Conservation (phyloP, 2,888 invertebrate species). For the Alloscopus bannaensis region DNA sequence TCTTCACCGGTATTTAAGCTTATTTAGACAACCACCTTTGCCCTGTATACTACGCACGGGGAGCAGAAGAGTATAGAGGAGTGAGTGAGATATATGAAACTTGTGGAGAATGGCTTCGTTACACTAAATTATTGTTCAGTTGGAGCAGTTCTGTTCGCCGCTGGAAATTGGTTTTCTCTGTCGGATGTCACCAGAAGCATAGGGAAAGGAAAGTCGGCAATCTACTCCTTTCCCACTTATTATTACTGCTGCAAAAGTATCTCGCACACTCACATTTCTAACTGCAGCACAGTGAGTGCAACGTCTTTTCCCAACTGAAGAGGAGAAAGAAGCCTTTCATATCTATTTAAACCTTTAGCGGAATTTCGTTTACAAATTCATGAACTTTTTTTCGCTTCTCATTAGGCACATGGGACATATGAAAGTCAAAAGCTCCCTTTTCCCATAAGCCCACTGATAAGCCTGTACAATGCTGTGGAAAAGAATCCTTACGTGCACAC, state of each 20-base stretch:
- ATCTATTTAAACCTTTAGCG: background rate
- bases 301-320: background rate
- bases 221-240: constrained; percentile 12
- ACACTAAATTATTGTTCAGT: constrained; percentile 47
- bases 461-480: too few relatives aligned
- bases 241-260: background rate
- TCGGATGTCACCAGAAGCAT: constrained; percentile 47
- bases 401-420: constrained; percentile 21
- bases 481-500: too few relatives aligned
- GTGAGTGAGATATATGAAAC: constrained; percentile 13
- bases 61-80: too few relatives aligned
- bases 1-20: background rate
- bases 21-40: background rate
- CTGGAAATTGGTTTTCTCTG: constrained; percentile 57
- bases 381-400: constrained; percentile 25
- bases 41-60: too few relatives aligned
- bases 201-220: constrained; percentile 21
- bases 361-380: constrained; percentile 34
- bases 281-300: background rate
- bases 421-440: constrained; percentile 2
- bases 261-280: background rate
- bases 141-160: constrained; percentile 44
- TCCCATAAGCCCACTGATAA: too few relatives aligned
- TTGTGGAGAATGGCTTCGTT: constrained; percentile 1
- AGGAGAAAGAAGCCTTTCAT: background rate